Base-by-base conservation (phyloP, 2,113 vertebrate genomes). In the Montifringilla adamsi region DNA sequence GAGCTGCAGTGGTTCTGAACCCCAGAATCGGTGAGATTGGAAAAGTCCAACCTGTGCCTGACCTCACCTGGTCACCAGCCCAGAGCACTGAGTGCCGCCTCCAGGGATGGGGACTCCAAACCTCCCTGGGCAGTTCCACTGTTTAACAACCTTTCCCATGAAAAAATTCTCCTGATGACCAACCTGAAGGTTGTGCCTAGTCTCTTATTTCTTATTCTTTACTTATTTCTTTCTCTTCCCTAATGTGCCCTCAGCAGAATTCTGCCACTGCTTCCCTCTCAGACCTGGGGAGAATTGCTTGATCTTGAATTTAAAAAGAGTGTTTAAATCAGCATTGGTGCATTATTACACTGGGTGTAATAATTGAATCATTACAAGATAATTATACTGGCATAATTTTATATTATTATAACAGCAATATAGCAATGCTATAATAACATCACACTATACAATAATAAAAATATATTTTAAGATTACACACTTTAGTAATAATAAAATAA, bases 11-110 rank as follows among this genome's bases (percentile, higher is more conserved):
- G 5, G 12, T 59, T 46, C 52, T 82, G 56, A 77, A 46, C 46
- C 14, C 15, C 28, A 66, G 19, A 39, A 37, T 21, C 5, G 5
- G 19, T 16, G 52, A 20, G 37, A 18, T 0, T 37, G 37, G 39
- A n/a, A 30, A 52, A 44, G 12, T 11, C 23, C 44, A 7, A 5
- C 0, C 77, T 39, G 23, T 39, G 33, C 7, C 44, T 0, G 0
- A 8, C 1, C 15, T 15, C 44, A 28, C 77, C 33, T 13, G 33
- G 59, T 23, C 22, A 1, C 43, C 86, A 66, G 43, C 76, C 52
- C 59, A 62, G 84, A n/a, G 56, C n/a, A 6, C 56, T 3, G 31
- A 50, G 31, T 50, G 50, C 22, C 68, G 44, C 37, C 0, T 52
- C 41, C 68, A 74, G 77, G 46, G 15, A 24, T 39, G 39, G 69